Conservation (phyloP, 2,797 vertebrate species). For the Myripristis murdjan region DNA sequence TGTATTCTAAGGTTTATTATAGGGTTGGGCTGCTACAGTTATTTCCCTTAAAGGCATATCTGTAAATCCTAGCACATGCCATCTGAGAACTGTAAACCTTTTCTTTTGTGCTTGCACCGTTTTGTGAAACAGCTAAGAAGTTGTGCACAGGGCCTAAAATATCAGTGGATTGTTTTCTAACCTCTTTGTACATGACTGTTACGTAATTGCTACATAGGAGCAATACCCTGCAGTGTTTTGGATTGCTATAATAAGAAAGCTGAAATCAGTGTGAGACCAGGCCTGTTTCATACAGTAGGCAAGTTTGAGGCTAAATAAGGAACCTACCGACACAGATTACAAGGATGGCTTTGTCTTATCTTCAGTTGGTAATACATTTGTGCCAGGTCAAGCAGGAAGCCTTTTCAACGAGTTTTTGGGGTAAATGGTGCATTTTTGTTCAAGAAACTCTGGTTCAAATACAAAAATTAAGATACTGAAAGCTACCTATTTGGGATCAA, state of each 20-base stretch:
- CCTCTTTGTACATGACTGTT: not conserved
- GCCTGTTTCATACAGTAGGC: not conserved
- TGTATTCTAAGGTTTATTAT: too few relatives aligned
- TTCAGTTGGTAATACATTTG: not conserved
- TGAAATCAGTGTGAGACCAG: not conserved
- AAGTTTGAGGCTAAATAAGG: not conserved
- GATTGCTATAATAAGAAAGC: not conserved
- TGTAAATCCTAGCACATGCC: too few relatives aligned
- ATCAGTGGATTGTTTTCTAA: not conserved
- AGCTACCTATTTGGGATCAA: not conserved
- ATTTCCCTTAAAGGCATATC: too few relatives aligned
- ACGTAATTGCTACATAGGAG: not conserved
- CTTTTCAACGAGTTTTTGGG: not conserved
- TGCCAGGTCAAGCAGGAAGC: not conserved
- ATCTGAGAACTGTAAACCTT: too few relatives aligned
- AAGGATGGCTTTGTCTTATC: not conserved
- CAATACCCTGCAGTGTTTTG: too few relatives aligned
- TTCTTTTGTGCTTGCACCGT: too few relatives aligned
- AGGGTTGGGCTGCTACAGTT: too few relatives aligned
- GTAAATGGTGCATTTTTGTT: not conserved
- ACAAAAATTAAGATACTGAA: not conserved
- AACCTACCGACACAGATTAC: not conserved
- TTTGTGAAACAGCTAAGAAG: too few relatives aligned
- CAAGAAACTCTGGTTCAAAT: not conserved
- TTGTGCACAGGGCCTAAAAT: too few relatives aligned